phyloP scores from a whole-genome alignment of 2,113 vertebrate genomes.

The Engystomops pustulosus region DNA sequence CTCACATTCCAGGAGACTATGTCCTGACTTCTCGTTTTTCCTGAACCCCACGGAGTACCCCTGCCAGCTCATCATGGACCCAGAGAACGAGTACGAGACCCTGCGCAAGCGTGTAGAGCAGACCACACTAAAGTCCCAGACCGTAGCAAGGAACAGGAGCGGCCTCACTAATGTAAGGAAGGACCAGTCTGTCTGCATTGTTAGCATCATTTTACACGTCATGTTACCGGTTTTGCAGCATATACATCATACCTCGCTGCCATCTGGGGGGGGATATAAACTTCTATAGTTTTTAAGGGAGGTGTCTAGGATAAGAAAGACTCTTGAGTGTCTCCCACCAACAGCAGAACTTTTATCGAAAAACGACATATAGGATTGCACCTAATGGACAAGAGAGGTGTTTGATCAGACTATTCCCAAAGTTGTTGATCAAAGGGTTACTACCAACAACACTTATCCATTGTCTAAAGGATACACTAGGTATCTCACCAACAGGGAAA shows the following conservation, averaged over 20 bases:
- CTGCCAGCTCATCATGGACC: conserved; percentile 91
- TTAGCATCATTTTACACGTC: not conserved
- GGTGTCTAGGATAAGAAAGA: no score
- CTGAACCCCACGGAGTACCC: conserved; percentile 93
- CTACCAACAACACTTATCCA: no score
- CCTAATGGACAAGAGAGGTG: no score
- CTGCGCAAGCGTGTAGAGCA: conserved; percentile 91
- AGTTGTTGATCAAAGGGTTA: no score
- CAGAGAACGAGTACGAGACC: conserved; percentile 95
- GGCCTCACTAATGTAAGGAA: conserved; percentile 94
- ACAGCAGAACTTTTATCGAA: no score
- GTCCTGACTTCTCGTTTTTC: conserved; percentile 97
- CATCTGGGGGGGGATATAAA: not conserved
- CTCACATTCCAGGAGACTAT: conserved; percentile 81
- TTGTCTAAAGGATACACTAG: no score
- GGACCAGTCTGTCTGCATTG: not conserved
- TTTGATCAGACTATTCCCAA: no score
- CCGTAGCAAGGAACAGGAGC: conserved; percentile 91
- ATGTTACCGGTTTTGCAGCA: not conserved
- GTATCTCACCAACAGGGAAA: no score
- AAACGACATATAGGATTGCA: no score
- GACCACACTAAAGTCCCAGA: conserved; percentile 93
- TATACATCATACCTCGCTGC: not conserved
- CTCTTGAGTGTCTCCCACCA: no score
- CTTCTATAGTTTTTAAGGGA: no score